A percentile compares a stretch with the other conserved stretches of the same genome.
Conservation (phyloP, 2,113 vertebrate genomes). For the Corydoras maculifer region DNA sequence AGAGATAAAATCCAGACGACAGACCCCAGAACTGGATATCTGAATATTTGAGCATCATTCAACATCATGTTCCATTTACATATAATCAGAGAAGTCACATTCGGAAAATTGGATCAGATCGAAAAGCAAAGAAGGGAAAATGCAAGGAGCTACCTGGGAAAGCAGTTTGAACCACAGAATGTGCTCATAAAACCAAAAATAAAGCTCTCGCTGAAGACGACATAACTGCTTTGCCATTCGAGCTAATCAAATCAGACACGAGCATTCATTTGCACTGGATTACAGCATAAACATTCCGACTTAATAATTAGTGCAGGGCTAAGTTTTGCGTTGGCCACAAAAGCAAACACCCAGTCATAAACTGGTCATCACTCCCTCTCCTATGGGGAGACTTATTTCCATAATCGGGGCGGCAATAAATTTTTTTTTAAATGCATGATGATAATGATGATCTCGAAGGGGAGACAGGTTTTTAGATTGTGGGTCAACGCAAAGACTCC, state of each 20-base stretch:
- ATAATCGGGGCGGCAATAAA: too few relatives aligned
- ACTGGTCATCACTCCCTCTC: constrained; percentile 41
- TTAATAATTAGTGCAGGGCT: constrained; percentile 46
- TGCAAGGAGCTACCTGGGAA: neutral
- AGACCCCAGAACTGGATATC: neutral
- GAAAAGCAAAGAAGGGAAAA: too few relatives aligned
- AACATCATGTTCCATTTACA: neutral
- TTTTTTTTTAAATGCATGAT: constrained; percentile 34
- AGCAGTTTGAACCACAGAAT: neutral
- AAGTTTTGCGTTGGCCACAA: constrained; percentile 35
- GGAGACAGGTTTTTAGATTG: constrained; percentile 51
- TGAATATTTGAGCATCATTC: neutral
- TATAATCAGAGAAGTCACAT: neutral
- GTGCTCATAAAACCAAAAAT: constrained; percentile 12
- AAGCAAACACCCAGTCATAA: constrained; percentile 47
- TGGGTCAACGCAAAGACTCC: constrained; percentile 56
- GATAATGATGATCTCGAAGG: constrained; percentile 50
- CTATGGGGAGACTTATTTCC: neutral
- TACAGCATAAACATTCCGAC: constrained; percentile 35
- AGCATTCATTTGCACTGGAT: neutral
- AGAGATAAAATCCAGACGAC: constrained; percentile 24
- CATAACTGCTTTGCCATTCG: constrained; percentile 17
- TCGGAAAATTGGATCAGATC: too few relatives aligned
- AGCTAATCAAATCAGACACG: constrained; percentile 11
- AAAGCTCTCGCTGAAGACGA: neutral